phyloP scores from a whole-genome alignment of 2,888 invertebrate genomes.

The Stenurella melanura region DNA sequence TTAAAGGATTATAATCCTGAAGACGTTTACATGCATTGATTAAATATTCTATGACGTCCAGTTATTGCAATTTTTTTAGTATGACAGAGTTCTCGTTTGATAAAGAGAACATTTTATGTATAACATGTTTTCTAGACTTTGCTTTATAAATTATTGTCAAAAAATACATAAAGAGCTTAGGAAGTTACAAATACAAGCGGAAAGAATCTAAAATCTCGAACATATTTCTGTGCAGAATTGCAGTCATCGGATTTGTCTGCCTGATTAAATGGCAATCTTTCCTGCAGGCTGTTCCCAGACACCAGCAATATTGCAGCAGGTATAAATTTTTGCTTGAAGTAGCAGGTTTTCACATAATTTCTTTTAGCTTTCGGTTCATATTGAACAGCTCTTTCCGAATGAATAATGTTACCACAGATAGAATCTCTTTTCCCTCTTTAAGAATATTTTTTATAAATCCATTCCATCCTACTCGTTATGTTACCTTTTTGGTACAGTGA shows the following conservation, averaged over 20 bases:
- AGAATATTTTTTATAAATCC: background rate
- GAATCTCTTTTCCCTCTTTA: background rate
- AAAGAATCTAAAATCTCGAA: conserved; percentile 11
- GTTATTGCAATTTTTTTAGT: too few species aligned
- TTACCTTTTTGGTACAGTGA: too few species aligned
- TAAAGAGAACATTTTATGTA: background rate
- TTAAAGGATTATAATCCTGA: too few species aligned
- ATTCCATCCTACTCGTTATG: background rate
- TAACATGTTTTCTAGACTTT: background rate
- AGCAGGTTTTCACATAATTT: conserved; percentile 18
- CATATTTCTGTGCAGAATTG: conserved; percentile 19
- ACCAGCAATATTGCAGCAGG: conserved; percentile 28
- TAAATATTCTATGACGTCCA: too few species aligned
- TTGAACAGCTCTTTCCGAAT: conserved; percentile 18
- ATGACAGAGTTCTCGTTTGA: too few species aligned
- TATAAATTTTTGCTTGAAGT: conserved; percentile 25
- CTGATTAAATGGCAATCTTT: conserved; percentile 31
- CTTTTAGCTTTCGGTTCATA: conserved; percentile 20
- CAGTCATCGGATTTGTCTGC: conserved; percentile 29
- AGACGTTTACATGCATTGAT: too few species aligned
- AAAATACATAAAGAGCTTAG: background rate
- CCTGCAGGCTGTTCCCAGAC: conserved; percentile 28
- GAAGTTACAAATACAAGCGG: conserved; percentile 9
- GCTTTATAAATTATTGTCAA: background rate
- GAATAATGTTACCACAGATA: conserved; percentile 15